A percentile compares a stretch with the other conserved stretches of the same genome.
Conservation (phyloP, 35 echinoderm and acorn worm genomes). For the Stichopus chloronotus region DNA sequence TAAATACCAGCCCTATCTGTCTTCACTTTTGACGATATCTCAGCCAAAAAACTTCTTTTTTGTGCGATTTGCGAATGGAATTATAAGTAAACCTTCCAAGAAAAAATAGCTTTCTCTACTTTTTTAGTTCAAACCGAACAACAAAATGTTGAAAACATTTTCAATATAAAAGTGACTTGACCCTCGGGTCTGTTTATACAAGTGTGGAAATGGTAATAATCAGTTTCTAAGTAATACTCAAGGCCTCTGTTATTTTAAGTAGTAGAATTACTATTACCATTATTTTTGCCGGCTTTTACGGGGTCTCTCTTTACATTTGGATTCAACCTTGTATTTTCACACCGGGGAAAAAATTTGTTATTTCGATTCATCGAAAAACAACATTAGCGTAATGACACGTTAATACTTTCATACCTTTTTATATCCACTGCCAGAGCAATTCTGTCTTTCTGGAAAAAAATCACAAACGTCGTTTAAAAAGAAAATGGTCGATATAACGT, state of each 20-base stretch:
- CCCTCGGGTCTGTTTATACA: not conserved
- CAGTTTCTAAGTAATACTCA: not conserved
- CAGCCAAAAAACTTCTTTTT: not conserved
- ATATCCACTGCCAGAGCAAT: too few species aligned
- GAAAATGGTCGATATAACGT: too few species aligned
- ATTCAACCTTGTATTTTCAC: too few species aligned
- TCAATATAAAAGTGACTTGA: not conserved
- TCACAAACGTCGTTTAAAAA: too few species aligned
- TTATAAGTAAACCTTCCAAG: not conserved
- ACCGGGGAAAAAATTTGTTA: too few species aligned
- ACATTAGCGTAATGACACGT: too few species aligned
- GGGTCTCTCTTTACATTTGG: too few species aligned
- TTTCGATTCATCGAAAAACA: too few species aligned
- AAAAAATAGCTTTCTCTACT: not conserved
- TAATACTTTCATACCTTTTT: too few species aligned
- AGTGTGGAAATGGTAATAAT: not conserved
- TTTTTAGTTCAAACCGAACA: not conserved
- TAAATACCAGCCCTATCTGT: constrained; percentile 13
- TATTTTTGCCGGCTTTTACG: not conserved
- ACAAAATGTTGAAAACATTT: not conserved
- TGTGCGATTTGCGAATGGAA: not conserved
- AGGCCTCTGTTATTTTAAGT: not conserved
- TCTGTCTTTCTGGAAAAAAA: too few species aligned
- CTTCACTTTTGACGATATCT: not conserved
- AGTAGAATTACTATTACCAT: not conserved